Conservation (phyloP, 2,113 vertebrate species). For the Hippocampus mohnikei region DNA sequence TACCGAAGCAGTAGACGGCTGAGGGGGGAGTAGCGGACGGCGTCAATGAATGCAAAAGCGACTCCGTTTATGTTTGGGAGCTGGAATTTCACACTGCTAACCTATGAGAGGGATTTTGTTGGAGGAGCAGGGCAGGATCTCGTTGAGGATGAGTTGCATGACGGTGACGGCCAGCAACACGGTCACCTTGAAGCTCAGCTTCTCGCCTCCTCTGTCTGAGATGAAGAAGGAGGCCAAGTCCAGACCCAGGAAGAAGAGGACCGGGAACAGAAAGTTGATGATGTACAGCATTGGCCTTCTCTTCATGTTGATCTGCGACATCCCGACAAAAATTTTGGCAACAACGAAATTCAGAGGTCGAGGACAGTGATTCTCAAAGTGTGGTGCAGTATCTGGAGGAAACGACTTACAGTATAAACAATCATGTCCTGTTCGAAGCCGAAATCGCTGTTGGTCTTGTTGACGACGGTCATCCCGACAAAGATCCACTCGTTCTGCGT, state of each 20-base stretch:
- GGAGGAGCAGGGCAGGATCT: conserved; percentile 64
- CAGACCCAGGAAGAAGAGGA: conserved; percentile 70
- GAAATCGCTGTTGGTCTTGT: not conserved
- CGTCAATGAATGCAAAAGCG: not conserved
- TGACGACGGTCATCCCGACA: conserved; percentile 27
- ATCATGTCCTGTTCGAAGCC: conserved; percentile 18
- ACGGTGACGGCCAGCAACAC: conserved; percentile 67
- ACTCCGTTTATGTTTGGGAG: not conserved
- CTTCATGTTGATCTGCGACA: conserved; percentile 69
- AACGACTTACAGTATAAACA: conserved; percentile 38
- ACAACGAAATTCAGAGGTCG: not conserved
- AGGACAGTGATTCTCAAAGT: not conserved
- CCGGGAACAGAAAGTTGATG: conserved; percentile 74
- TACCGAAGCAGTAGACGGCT: conserved; percentile 61
- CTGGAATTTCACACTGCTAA: conserved; percentile 7
- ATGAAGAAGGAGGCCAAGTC: conserved; percentile 76
- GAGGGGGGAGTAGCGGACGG: not conserved
- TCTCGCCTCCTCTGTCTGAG: conserved; percentile 69
- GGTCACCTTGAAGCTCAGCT: conserved; percentile 69
- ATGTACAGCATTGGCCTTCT: conserved; percentile 70
- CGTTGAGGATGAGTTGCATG: conserved; percentile 69
- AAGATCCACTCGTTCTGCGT: conserved; percentile 56
- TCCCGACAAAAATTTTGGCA: not conserved
- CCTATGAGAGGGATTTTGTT: conserved; percentile 64
- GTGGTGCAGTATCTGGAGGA: too few relatives aligned